These are phyloP conservation scores for Chauna torquata DNA, from an alignment of 2,113 vertebrate genomes.

Conservation along the genomic window DNA sequence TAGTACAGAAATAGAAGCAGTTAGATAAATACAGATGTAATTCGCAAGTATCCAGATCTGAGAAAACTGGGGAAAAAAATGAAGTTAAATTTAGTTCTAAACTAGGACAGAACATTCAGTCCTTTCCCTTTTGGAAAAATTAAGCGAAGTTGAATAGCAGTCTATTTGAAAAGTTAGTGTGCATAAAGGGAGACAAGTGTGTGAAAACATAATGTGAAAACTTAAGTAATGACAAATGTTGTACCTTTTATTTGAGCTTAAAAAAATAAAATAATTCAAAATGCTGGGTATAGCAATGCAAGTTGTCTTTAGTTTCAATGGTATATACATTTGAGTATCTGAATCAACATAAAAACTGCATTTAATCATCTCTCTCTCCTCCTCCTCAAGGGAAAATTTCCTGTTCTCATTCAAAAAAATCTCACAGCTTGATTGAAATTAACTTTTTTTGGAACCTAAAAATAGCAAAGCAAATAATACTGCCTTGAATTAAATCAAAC, in stretches of 20 bases:
- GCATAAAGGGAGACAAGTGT: not conserved
- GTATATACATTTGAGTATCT: not conserved
- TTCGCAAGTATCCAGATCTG: not conserved
- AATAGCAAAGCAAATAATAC: conserved; percentile 17
- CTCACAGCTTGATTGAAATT: not conserved
- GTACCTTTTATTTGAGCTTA: not conserved
- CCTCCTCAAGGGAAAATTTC: not conserved
- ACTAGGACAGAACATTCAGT: not conserved
- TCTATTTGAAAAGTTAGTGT: not conserved
- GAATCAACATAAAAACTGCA: not conserved
- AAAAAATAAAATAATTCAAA: not conserved
- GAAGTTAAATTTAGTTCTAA: not conserved
- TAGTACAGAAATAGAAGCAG: not conserved
- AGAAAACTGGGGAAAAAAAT: not conserved
- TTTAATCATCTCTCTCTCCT: not conserved
- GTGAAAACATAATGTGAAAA: not conserved
- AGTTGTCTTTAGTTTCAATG: not conserved
- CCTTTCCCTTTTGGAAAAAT: not conserved
- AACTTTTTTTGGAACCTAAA: conserved; percentile 21
- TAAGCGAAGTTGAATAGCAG: not conserved
- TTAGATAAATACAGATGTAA: not conserved
- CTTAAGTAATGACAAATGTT: not conserved
- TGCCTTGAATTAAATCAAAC: conserved; percentile 10
- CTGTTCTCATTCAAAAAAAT: not conserved
- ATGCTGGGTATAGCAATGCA: not conserved